Evolutionary conservation across 1,140 invertebrate genomes (phyloP).

Genomic region (Dendrolimus kikuchii): DNA sequence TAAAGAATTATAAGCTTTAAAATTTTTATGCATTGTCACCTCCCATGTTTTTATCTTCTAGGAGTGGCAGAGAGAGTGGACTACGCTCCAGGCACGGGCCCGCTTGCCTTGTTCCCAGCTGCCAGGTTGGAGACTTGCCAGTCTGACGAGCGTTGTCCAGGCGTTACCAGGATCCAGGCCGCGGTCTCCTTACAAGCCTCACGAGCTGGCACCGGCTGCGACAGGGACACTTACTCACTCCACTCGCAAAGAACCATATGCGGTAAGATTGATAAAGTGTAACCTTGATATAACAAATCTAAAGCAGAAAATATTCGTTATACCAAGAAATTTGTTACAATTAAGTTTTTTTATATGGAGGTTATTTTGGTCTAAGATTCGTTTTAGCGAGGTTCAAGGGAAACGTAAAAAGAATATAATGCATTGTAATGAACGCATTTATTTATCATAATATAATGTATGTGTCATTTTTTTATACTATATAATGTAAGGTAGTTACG

Average conservation of each 20-base stretch:
- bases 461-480: too few species aligned
- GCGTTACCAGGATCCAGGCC: conserved; percentile 79
- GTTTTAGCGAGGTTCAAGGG: too few species aligned
- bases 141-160: conserved; percentile 80
- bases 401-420: too few species aligned
- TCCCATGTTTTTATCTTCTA: conserved; percentile 19
- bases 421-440: too few species aligned
- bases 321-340: too few species aligned
- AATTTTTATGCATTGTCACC: neutral
- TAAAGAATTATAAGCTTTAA: too few species aligned
- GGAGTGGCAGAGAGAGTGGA: conserved; percentile 92
- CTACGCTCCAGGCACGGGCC: conserved; percentile 89
- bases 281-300: neutral
- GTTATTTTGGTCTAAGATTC: too few species aligned
- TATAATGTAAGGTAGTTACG: too few species aligned
- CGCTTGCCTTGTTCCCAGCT: conserved; percentile 84
- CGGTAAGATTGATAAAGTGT: conserved; percentile 67
- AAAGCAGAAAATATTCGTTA: neutral
- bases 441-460: too few species aligned
- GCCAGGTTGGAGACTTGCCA: conserved; percentile 92
- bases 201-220: conserved; percentile 93
- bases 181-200: conserved; percentile 82
- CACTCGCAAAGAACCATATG: conserved; percentile 92
- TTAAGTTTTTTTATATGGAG: too few species aligned
- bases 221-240: conserved; percentile 92